phyloP scores from a whole-genome alignment of 2,113 vertebrate genomes.

The Catagonus wagneri region DNA sequence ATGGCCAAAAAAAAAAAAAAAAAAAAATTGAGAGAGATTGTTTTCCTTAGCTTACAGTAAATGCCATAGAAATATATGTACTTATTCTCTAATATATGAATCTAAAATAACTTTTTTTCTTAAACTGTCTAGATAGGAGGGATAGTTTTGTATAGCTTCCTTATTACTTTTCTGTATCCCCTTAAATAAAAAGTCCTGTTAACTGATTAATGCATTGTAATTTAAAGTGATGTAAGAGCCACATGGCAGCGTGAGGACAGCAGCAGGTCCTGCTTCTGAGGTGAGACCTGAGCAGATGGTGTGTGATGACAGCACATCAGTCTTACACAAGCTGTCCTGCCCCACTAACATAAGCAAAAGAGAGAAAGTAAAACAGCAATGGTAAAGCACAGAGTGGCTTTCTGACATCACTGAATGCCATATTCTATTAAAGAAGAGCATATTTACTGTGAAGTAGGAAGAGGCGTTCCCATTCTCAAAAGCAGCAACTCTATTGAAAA shows the following conservation, averaged over 20 bases:
- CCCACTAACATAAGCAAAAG: fast-evolving
- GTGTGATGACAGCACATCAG: not conserved
- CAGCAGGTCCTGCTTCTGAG: fast-evolving
- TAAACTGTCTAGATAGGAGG: not conserved
- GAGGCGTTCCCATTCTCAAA: not conserved
- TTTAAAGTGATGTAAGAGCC: not conserved
- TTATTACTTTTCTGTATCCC: not conserved
- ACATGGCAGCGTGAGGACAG: fast-evolving
- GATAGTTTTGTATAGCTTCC: not conserved
- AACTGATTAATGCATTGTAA: not conserved
- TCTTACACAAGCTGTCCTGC: fast-evolving
- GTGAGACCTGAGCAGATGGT: too few species aligned
- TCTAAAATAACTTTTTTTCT: not conserved
- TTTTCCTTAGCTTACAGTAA: not conserved
- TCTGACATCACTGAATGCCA: too few species aligned
- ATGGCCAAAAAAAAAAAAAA: not conserved
- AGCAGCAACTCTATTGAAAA: not conserved
- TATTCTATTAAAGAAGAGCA: not conserved
- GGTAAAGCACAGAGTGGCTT: not conserved
- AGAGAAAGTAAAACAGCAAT: not conserved
- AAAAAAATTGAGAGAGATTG: not conserved
- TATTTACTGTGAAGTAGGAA: not conserved
- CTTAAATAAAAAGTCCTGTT: not conserved
- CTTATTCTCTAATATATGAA: not conserved
- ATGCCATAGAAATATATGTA: not conserved